Evolutionary conservation across 2,888 invertebrate genomes (phyloP), one percentile per base, ranked within the genome.

Genomic region (Amblyjoppa proteus): DNA sequence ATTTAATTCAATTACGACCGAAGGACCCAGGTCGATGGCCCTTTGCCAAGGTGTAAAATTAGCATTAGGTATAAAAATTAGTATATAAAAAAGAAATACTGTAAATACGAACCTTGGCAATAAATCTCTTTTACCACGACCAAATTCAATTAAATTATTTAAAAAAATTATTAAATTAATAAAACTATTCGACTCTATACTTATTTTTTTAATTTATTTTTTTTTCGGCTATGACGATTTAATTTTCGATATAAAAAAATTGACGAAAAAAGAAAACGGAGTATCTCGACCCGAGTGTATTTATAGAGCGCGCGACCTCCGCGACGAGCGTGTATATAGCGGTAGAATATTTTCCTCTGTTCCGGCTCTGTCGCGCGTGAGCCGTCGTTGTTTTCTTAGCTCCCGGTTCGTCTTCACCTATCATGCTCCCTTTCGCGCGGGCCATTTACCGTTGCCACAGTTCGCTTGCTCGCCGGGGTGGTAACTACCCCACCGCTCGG

Each of bases 381-480:
- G 61, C 61, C 31, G 61, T 61, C 61, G 61, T 7, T 61, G 61
- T 61, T 61, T 61, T 61, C 61, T 31, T 28, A 61, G 34, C 34
- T 56, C 25, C 41, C 68, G 81, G 84, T 84, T 81, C 84, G 81
- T 78, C 77, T 69, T 81, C 77, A 41, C 77, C 77, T 81, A 84
- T 84, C 81, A 38, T 61, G 68, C 56, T 51, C 56, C 58, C 74
- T 51, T 51, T 45, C 61, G 76, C 84, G 68, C 68, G 61, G 73
- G 81, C 84, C 84, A 84, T 84, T 84, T 84, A 84, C 81, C 84
- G 81, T 58, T 51, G 7, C 51, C 31, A 64, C 68, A 71, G 73
- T 76, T 80, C 75, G 66, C 73, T 84, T 64, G 71, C 77, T 81
- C 71, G 51, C 66, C 53, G 34, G 51, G 41, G 28, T 34, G 49